Conservation (phyloP, 2,888 invertebrate species). For the Crocallis elinguaria region DNA sequence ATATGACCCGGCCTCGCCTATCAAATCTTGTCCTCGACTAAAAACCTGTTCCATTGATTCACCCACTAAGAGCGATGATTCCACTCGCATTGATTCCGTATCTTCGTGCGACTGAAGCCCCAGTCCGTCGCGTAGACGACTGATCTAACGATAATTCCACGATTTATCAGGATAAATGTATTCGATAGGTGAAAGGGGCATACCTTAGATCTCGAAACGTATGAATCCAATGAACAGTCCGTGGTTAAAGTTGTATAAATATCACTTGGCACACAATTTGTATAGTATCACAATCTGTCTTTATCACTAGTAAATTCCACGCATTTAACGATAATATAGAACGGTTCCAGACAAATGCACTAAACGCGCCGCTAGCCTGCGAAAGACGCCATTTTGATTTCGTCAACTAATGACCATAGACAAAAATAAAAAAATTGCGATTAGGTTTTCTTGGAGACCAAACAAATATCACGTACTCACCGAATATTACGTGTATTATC, state of each 20-base stretch:
- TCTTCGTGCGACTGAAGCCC: slow-evolving; percentile 37
- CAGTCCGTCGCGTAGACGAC: slow-evolving; percentile 24
- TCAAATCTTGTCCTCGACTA: slow-evolving; percentile 53
- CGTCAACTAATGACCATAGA: slow-evolving; percentile 79
- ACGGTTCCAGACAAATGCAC: slow-evolving; percentile 46
- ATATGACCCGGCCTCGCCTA: slow-evolving; percentile 61
- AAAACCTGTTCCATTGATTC: slow-evolving; percentile 71
- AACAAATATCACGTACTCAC: too few relatives aligned
- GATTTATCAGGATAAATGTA: slow-evolving; percentile 61
- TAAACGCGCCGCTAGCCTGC: slow-evolving; percentile 65
- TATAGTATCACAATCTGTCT: slow-evolving; percentile 61
- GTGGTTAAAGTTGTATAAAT: slow-evolving; percentile 18
- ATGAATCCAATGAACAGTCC: slow-evolving; percentile 35
- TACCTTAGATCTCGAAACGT: slow-evolving; percentile 62
- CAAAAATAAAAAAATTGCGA: slow-evolving; percentile 47
- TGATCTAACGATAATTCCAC: slow-evolving; percentile 47
- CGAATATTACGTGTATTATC: too few relatives aligned
- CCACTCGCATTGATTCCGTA: slow-evolving; percentile 53
- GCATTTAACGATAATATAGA: slow-evolving; percentile 59
- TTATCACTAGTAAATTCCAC: slow-evolving; percentile 63
- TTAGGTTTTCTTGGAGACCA: slow-evolving; percentile 29
- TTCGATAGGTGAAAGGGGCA: slow-evolving; percentile 81
- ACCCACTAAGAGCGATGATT: slow-evolving; percentile 72
- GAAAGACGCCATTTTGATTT: slow-evolving; percentile 84
- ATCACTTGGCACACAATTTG: slow-evolving; percentile 37